A percentile compares a stretch with the other conserved stretches of the same genome.
These are phyloP conservation scores for Cinara cedri DNA, from an alignment of 2,888 invertebrate species.

Conservation along the genomic window DNA sequence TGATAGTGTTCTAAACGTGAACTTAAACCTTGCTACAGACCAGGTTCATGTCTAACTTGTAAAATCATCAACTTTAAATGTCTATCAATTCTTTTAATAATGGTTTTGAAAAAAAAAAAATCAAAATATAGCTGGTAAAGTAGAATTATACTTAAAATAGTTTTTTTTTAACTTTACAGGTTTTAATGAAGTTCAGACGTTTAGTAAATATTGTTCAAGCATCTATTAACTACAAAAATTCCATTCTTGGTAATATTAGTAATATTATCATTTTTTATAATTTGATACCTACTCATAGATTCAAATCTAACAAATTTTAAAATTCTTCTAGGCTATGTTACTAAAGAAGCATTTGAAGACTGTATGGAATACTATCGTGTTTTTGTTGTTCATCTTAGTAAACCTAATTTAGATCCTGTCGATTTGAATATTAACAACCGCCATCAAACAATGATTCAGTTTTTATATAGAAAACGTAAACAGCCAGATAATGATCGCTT, in stretches of 20 bases:
- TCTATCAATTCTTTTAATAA: too few species aligned
- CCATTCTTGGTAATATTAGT: conserved; percentile 68
- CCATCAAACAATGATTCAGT: conserved; percentile 77
- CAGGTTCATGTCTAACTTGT: too few species aligned
- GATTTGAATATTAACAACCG: conserved; percentile 63
- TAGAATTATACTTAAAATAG: conserved; percentile 12
- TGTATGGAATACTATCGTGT: conserved; percentile 45
- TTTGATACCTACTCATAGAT: conserved; percentile 28
- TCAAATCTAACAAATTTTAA: background rate
- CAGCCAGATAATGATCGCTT: conserved; percentile 68
- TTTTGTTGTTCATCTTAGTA: conserved; percentile 42
- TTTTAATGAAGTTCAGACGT: conserved; percentile 70
- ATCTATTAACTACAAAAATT: conserved; percentile 74
- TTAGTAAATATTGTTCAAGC: conserved; percentile 78
- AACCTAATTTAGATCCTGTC: conserved; percentile 60
- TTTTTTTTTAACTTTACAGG: conserved; percentile 60
- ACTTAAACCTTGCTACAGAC: too few species aligned
- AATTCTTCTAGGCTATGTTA: conserved; percentile 33
- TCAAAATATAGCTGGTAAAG: background rate
- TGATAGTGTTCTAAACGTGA: too few species aligned
- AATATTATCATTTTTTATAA: conserved; percentile 57
- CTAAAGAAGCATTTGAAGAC: conserved; percentile 46
- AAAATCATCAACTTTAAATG: too few species aligned
- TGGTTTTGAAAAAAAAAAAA: background rate
- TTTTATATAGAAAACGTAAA: conserved; percentile 70